Evolutionary conservation across 1,140 invertebrate species (phyloP).

Genomic region (Danaus melanippus): DNA sequence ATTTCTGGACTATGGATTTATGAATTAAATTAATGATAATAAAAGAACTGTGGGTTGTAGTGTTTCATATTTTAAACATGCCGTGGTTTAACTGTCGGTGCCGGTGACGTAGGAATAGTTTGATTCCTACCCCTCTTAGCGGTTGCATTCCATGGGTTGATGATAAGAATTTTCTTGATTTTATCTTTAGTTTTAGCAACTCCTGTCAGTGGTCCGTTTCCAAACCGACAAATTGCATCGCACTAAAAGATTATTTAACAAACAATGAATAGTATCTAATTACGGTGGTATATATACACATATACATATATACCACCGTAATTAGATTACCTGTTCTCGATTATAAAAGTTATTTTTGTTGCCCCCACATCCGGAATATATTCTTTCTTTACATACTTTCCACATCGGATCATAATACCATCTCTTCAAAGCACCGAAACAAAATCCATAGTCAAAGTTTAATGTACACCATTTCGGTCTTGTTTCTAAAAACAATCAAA

Average conservation of each 20-base stretch:
- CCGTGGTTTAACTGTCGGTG: too few species aligned
- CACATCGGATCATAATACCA: conserved; percentile 50
- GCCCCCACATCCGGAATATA: conserved; percentile 60
- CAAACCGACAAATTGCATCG: conserved; percentile 35
- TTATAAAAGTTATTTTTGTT: conserved; percentile 58
- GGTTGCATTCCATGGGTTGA: conserved; percentile 27
- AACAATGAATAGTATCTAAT: too few species aligned
- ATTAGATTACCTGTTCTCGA: conserved; percentile 44
- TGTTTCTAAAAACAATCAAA: conserved; percentile 2
- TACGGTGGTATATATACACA: too few species aligned
- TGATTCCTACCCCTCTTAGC: conserved; percentile 18
- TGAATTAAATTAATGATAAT: too few species aligned
- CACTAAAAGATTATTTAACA: conserved; percentile 29
- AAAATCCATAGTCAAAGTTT: conserved; percentile 54
- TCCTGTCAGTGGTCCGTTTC: conserved; percentile 12
- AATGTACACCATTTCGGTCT: conserved; percentile 44
- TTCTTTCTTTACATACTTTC: conserved; percentile 46
- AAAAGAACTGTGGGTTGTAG: too few species aligned
- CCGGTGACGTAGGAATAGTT: background rate
- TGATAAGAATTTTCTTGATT: conserved; percentile 30
- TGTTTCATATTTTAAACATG: too few species aligned
- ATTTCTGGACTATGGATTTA: too few species aligned
- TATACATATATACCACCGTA: conserved; percentile 2
- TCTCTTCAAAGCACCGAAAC: conserved; percentile 44
- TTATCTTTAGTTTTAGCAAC: background rate